Evolutionary conservation across 2,797 vertebrate species (phyloP).

Genomic region (Pipistrellus kuhlii): DNA sequence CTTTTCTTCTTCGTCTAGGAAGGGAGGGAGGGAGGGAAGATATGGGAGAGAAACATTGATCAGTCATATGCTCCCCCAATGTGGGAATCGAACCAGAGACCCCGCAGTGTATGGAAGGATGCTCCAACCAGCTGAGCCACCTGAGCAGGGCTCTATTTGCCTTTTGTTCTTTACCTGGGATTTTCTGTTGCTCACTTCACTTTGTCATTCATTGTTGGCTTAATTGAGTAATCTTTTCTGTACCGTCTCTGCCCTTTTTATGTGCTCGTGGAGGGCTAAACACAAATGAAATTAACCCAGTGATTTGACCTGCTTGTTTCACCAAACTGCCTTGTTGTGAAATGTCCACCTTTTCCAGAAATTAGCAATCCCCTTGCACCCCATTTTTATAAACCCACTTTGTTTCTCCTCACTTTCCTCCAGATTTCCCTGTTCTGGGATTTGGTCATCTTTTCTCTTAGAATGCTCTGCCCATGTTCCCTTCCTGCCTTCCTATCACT

Average conservation of each 20-base stretch:
- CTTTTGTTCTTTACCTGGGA: not conserved
- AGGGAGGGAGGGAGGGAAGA: not conserved
- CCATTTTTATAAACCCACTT: not conserved
- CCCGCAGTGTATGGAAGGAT: not conserved
- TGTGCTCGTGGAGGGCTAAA: not conserved
- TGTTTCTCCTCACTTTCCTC: not conserved
- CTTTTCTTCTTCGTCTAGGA: not conserved
- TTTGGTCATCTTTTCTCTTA: not conserved
- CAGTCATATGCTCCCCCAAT: rapidly evolving
- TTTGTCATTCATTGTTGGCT: not conserved
- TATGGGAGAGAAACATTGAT: not conserved
- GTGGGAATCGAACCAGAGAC: not conserved
- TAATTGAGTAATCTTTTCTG: not conserved
- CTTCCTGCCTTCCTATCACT: not conserved
- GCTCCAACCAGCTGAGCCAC: not conserved
- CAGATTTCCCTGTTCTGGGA: not conserved
- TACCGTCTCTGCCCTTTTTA: not conserved
- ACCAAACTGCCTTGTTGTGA: not conserved
- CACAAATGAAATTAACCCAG: not conserved
- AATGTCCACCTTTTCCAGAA: constrained; percentile 37
- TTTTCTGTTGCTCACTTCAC: not conserved
- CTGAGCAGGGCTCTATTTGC: not conserved
- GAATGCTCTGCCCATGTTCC: not conserved
- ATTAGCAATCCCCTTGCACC: not conserved
- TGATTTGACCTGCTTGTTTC: not conserved